phyloP scores from a whole-genome alignment of 1,140 invertebrate species.

The Tetramorium simillimum region DNA sequence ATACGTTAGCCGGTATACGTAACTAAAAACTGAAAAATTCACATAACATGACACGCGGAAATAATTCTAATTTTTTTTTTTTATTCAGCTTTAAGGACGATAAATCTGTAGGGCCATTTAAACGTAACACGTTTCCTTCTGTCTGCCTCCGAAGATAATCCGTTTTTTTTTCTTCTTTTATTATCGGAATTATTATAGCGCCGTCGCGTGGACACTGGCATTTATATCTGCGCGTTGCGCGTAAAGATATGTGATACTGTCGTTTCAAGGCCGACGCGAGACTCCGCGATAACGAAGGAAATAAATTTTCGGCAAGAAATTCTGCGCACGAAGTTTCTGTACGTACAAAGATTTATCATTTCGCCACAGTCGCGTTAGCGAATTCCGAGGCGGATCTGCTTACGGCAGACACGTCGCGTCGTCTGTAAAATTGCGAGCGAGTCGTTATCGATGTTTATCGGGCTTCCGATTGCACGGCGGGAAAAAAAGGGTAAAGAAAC shows the following conservation, averaged over 20 bases:
- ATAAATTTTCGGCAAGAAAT: conserved; percentile 69
- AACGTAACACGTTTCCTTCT: neutral
- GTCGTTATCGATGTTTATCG: conserved; percentile 10
- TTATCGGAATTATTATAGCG: neutral
- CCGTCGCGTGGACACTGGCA: neutral
- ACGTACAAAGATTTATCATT: conserved; percentile 66
- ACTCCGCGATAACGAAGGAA: conserved; percentile 68
- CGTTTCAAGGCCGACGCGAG: conserved; percentile 66
- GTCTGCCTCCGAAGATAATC: neutral
- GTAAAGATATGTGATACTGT: conserved; percentile 47
- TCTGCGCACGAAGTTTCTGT: conserved; percentile 62
- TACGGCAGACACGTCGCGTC: neutral
- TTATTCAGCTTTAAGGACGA: neutral
- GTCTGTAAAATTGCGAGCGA: neutral
- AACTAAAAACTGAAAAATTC: neutral
- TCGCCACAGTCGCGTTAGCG: conserved; percentile 49
- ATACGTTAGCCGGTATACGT: no score
- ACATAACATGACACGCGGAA: neutral
- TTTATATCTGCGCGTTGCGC: conserved; percentile 14
- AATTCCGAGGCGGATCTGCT: conserved; percentile 48
- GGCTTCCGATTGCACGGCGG: neutral
- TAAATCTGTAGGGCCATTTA: neutral
- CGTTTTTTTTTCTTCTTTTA: neutral
- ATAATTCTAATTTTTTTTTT: neutral
- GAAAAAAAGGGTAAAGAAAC: neutral